Evolutionary conservation across 2,888 invertebrate species (phyloP), one percentile per base, ranked within the genome.

Genomic region (Leucania comma): DNA sequence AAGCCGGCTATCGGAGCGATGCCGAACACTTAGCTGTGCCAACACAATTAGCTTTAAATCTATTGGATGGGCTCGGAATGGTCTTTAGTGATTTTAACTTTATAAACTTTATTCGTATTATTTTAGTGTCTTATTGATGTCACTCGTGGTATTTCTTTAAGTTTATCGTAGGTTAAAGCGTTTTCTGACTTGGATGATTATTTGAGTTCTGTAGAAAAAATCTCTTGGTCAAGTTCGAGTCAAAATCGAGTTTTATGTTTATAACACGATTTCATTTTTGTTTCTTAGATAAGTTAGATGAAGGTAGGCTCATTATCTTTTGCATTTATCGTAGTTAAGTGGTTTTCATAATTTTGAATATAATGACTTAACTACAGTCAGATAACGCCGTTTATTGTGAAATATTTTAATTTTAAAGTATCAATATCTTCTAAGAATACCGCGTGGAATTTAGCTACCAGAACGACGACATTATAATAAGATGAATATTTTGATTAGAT

Each of bases 1-100:
- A 93, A 91, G 86, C 88, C 86, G 85, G 78, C 89, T 88, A 90
- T 91, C 87, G 85, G 83, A 84, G 62, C 71, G 85, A 86, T 87
- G 87, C 75, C 69, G 72, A 84, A 84, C 86, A 89, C 87, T 91
- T 87, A 85, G 78, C 51, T 72, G 68, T 67, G 73, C 86, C 78
- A 84, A 81, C 81, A 80, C 74, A 78, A 81, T 86, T 75, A 81
- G 64, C 42, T 76, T 75, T 69, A 74, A 72, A 83, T 75, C 77
- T 83, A 73, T 81, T 75, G 59, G 68, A 75, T 72, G 68, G 70
- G 62, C 29, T 51, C 56, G 22, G 64, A 67, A 73, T 56, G 32
- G 61, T 64, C 72, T 67, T 72, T 64, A 75, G 63, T 71, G 75
- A 83, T 68, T 82, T 75, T 68, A 80, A 76, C 71, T 83, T 73